phyloP scores from a whole-genome alignment of 2,888 invertebrate genomes.

The Caenorhabditis wallacei region DNA sequence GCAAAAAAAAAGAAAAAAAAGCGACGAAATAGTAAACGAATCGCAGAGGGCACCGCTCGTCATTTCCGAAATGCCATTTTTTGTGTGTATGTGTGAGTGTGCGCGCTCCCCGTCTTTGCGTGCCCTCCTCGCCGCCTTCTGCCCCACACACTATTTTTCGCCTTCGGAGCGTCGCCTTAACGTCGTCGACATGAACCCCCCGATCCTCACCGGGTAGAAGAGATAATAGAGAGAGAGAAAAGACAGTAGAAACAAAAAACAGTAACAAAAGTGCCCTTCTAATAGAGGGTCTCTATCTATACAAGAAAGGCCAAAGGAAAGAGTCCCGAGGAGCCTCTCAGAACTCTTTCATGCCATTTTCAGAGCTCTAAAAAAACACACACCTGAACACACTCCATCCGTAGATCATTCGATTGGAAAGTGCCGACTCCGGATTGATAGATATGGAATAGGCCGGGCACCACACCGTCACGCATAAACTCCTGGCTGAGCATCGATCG shows the following conservation, averaged over 20 bases:
- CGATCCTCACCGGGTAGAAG: too few relatives aligned
- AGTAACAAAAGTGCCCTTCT: too few relatives aligned
- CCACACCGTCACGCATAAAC: constrained; percentile 48
- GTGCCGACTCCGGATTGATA: constrained; percentile 50
- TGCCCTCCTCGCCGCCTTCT: constrained; percentile 8
- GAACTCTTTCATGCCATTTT: neutral
- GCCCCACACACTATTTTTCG: too few relatives aligned
- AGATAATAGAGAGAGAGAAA: neutral
- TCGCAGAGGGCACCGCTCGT: constrained; percentile 2
- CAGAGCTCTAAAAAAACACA: neutral
- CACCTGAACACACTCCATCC: constrained; percentile 63
- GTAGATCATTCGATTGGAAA: constrained; percentile 50
- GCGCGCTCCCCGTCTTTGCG: constrained; percentile 15
- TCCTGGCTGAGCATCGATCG: constrained; percentile 86
- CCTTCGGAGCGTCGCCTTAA: too few relatives aligned
- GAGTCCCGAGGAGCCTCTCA: constrained; percentile 3
- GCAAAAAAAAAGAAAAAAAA: too few relatives aligned
- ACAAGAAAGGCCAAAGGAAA: neutral
- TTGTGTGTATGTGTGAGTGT: constrained; percentile 30
- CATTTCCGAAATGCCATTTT: constrained; percentile 49
- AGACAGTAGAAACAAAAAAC: neutral
- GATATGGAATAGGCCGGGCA: constrained; percentile 55
- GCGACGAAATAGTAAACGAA: constrained; percentile 27
- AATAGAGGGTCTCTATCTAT: too few relatives aligned
- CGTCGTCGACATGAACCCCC: too few relatives aligned